phyloP scores from a whole-genome alignment of 2,797 vertebrate species.

The Enteromius trimaculatus region DNA sequence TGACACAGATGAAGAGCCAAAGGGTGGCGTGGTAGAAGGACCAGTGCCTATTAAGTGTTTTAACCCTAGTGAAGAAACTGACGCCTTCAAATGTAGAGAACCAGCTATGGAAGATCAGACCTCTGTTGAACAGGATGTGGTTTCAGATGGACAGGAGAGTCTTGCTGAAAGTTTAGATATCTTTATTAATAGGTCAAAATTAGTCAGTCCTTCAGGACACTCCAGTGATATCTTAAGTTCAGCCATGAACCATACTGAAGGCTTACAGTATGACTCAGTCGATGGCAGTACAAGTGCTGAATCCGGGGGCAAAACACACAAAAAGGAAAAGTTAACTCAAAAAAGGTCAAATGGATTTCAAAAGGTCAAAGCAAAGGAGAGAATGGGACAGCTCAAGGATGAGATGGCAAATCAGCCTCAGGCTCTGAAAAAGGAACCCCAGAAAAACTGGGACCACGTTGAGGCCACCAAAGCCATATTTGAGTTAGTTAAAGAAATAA shows the following conservation, averaged over 20 bases:
- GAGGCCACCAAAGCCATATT: conserved; percentile 79
- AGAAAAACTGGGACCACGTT: conserved; percentile 68
- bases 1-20: background rate
- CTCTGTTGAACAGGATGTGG: background rate
- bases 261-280: background rate
- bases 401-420: conserved; percentile 57
- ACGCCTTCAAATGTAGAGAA: background rate
- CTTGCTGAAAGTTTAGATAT: conserved; percentile 65
- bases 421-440: conserved; percentile 59
- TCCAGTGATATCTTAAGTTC: conserved; percentile 22
- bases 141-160: conserved; percentile 12
- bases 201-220: conserved; percentile 50
- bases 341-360: conserved; percentile 55
- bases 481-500: conserved; percentile 82
- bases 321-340: conserved; percentile 66
- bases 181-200: conserved; percentile 63
- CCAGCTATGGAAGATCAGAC: background rate
- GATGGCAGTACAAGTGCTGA: background rate
- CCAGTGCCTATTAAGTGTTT: background rate
- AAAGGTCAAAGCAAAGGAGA: conserved; percentile 67
- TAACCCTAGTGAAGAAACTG: background rate
- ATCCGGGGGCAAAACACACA: conserved; percentile 52
- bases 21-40: background rate
- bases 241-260: conserved; percentile 37
- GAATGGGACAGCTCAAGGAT: conserved; percentile 54